Conservation (phyloP, 2,888 invertebrate genomes). For the Steromphala cineraria region DNA sequence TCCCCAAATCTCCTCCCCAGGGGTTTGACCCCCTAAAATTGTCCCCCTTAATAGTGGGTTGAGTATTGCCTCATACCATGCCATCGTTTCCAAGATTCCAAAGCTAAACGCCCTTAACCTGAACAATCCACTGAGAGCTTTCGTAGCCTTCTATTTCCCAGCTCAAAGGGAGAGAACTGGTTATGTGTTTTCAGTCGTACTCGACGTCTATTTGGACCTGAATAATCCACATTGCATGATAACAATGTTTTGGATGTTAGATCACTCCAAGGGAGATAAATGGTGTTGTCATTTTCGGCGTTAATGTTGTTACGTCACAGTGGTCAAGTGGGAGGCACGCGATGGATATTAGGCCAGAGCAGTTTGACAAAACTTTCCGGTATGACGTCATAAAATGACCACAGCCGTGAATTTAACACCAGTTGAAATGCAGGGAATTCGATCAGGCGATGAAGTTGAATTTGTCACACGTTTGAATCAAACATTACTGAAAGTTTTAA, state of each 20-base stretch:
- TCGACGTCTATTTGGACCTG: no score
- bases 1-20: neutral
- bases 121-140: no score
- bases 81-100: no score
- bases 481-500: no score
- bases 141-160: no score
- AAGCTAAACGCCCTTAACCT: no score
- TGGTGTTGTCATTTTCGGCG: neutral
- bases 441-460: neutral
- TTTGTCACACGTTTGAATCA: neutral
- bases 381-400: neutral
- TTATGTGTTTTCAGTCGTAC: no score
- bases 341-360: neutral
- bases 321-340: neutral
- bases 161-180: no score
- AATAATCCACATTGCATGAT: no score
- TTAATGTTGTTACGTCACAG: neutral
- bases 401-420: neutral
- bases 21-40: neutral
- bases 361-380: neutral
- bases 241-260: neutral
- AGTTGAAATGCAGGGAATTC: neutral
- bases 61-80: neutral
- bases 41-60: neutral
- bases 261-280: neutral